phyloP scores from a whole-genome alignment of 1,140 invertebrate species.

The Linepithema humile region DNA sequence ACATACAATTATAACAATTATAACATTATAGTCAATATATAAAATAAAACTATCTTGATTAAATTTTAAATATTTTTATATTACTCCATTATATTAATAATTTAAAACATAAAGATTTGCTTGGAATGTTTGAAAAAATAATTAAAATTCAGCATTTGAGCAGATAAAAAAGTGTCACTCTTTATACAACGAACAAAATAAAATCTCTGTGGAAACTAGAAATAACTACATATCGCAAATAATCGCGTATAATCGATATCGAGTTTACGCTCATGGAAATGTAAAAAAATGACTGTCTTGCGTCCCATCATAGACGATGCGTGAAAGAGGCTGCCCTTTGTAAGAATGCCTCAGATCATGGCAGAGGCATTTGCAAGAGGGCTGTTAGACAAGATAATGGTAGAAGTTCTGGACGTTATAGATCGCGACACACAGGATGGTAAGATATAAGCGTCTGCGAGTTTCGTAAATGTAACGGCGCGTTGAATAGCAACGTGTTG shows the following conservation, averaged over 20 bases:
- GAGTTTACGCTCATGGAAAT: neutral
- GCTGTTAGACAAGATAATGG: conserved; percentile 67
- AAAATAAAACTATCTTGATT: too few relatives aligned
- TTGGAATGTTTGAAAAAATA: too few relatives aligned
- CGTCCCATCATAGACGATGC: neutral
- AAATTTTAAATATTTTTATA: too few relatives aligned
- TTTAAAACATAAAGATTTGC: too few relatives aligned
- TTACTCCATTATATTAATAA: too few relatives aligned
- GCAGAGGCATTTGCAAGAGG: conserved; percentile 68
- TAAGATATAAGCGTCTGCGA: conserved; percentile 30
- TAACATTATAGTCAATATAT: too few relatives aligned
- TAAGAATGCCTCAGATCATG: conserved; percentile 64
- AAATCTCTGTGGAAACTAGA: neutral
- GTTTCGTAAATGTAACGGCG: neutral
- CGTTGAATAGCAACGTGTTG: conserved; percentile 30
- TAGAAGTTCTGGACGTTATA: conserved; percentile 65
- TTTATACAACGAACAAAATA: neutral
- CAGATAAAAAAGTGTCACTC: neutral
- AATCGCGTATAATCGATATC: conserved; percentile 15
- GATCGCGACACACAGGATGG: conserved; percentile 50
- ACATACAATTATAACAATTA: too few relatives aligned
- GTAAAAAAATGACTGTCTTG: conserved; percentile 39
- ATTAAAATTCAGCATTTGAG: too few relatives aligned
- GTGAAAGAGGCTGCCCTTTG: conserved; percentile 40
- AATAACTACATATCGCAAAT: neutral